Base-by-base conservation (phyloP, 2,888 invertebrate species). In the Ischnus inquisitorius region DNA sequence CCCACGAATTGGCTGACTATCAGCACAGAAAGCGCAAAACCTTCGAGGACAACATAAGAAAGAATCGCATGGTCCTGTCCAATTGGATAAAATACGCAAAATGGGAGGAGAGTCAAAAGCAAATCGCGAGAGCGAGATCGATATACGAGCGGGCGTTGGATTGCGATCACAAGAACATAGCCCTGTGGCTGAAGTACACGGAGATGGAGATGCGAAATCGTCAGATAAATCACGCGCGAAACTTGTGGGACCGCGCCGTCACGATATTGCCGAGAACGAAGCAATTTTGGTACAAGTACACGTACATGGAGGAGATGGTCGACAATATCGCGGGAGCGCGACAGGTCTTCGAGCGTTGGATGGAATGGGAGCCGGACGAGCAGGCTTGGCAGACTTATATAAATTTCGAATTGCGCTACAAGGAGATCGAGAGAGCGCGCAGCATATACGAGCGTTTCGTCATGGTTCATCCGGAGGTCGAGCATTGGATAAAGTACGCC, bases 351-450 rank as follows among this genome's bases (percentile, higher is more conserved):
- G 99, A 99, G 93, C 95, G 99, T 41, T 99, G 99, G 99, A 99
- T 99, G 98, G 99, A 99, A 94, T 99, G 99, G 99, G 98, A 99
- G 94, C 99, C 99, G 67, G 98, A 99, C 94, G 99, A 99, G 94
- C 99, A 99, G 94, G 99, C 99, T 0, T 99, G 99, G 99, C 97
- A 98, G 92, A 99, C 99, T 0, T 99, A 99, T 91, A 98, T 99
- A 68, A 99, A 99, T 93, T 99, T 99, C 94, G 99, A 99, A 94
- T 94, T 99, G 65, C 95, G 99, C 34, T 99, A 98, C 93, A 98
- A 99, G 92, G 99, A 99, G 94, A 96, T 99, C 12, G 98, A 99
- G 90, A 95, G 99, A 88, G 99, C 99, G 0, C 95, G 99, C 74
- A 94, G 96, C 83, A 98, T 99, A 87, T 99, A 99, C 93, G 98